phyloP scores from a whole-genome alignment of 2,888 invertebrate genomes.

The Cosmorhoe ocellata region DNA sequence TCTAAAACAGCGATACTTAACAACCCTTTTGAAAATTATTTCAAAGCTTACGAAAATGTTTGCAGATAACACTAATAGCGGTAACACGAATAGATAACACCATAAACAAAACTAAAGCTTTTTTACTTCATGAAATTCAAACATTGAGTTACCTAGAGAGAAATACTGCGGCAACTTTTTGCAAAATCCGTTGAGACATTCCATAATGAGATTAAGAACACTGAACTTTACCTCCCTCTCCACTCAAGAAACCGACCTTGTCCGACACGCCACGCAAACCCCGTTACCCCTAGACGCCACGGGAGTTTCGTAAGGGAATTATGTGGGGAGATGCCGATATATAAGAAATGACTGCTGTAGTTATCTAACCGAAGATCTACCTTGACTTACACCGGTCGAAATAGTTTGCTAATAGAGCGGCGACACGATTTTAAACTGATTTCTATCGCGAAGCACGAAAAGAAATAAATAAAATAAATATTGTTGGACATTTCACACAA shows the following conservation, averaged over 20 bases:
- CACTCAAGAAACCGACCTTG: conserved; percentile 44
- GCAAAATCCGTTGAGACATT: conserved; percentile 3
- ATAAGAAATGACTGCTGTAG: conserved; percentile 15
- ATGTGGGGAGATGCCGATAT: conserved; percentile 18
- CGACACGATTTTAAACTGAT: conserved; percentile 2
- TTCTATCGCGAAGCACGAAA: not conserved
- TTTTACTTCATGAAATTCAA: too few relatives aligned
- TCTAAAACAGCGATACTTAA: not conserved
- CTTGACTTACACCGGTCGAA: conserved; percentile 6
- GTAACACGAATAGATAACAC: too few relatives aligned
- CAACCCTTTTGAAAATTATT: not conserved
- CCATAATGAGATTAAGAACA: conserved; percentile 32
- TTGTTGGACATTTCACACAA: too few relatives aligned
- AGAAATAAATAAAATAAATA: too few relatives aligned
- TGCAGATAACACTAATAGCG: too few relatives aligned
- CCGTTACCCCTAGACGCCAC: conserved; percentile 39
- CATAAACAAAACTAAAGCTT: too few relatives aligned
- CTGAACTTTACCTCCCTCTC: conserved; percentile 28
- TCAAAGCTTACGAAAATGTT: too few relatives aligned
- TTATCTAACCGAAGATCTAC: conserved; percentile 8
- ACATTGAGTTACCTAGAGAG: too few relatives aligned
- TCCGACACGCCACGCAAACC: conserved; percentile 42
- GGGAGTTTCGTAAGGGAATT: conserved; percentile 38
- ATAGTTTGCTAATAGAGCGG: not conserved
- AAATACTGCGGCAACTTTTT: too few relatives aligned